These are phyloP conservation scores for Acanthococcus lagerstroemiae DNA, from an alignment of 2,888 invertebrate species.

Conservation along the genomic window DNA sequence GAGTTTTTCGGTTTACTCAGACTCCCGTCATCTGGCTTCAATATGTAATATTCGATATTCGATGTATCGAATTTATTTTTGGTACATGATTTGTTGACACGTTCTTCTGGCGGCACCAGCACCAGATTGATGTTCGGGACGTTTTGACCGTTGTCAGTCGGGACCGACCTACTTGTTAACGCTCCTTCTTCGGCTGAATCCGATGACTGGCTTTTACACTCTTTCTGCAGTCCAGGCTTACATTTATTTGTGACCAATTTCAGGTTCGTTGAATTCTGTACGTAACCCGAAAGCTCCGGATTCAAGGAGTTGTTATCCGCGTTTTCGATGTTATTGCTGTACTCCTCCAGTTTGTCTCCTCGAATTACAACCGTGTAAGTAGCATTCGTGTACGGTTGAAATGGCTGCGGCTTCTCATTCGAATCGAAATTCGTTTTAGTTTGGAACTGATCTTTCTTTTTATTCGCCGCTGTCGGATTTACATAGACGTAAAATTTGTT, in stretches of 20 bases:
- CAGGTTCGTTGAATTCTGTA: neutral
- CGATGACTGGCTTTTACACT: neutral
- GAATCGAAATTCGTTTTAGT: neutral
- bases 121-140: slow-evolving; percentile 23
- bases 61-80: slow-evolving; percentile 1
- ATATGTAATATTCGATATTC: slow-evolving; percentile 11
- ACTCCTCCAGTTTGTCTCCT: slow-evolving; percentile 17
- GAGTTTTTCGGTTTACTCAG: neutral
- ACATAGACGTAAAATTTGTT: slow-evolving; percentile 25
- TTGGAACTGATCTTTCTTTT: neutral
- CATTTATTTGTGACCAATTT: neutral
- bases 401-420: neutral
- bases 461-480: slow-evolving; percentile 4
- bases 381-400: slow-evolving; percentile 6
- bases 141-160: neutral
- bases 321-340: slow-evolving; percentile 10
- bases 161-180: slow-evolving; percentile 1
- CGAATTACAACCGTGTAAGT: slow-evolving; percentile 16
- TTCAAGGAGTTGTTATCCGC: neutral
- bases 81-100: neutral
- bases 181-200: neutral
- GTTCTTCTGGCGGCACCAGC: slow-evolving; percentile 14
- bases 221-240: neutral
- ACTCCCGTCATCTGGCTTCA: slow-evolving; percentile 18
- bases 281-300: slow-evolving; percentile 19